Evolutionary conservation across 2,888 invertebrate species (phyloP).

Genomic region (Adelognathus sp.): DNA sequence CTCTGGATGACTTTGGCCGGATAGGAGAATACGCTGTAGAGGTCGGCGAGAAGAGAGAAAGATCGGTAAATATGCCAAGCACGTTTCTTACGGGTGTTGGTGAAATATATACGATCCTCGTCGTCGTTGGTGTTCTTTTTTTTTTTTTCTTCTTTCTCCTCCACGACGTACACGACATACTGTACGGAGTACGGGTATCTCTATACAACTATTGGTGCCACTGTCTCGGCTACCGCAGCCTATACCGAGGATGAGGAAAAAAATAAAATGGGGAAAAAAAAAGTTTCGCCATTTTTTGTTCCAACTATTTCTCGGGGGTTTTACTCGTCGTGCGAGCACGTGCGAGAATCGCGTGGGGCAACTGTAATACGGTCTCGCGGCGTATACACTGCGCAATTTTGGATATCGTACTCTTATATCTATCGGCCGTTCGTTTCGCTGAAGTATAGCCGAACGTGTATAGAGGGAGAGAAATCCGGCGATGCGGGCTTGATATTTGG

Average conservation of each 20-base stretch:
- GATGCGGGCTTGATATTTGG: slow-evolving; percentile 1
- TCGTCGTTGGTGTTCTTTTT: neutral
- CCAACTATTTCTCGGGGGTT: slow-evolving; percentile 17
- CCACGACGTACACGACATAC: neutral
- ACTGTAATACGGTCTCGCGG: slow-evolving; percentile 3
- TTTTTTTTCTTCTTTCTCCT: neutral
- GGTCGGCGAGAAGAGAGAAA: slow-evolving; percentile 11
- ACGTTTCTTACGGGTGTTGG: slow-evolving; percentile 54
- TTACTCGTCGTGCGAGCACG: slow-evolving; percentile 35
- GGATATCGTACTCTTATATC: slow-evolving; percentile 36
- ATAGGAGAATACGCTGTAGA: slow-evolving; percentile 14
- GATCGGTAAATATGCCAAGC: slow-evolving; percentile 51
- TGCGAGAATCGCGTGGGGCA: slow-evolving; percentile 25
- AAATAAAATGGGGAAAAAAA: neutral
- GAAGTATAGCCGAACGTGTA: slow-evolving; percentile 17
- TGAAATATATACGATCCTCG: slow-evolving; percentile 14
- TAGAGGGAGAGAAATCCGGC: slow-evolving; percentile 14
- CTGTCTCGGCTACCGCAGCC: slow-evolving; percentile 3
- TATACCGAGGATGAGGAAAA: neutral
- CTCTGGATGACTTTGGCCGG: slow-evolving; percentile 50
- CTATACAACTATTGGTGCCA: slow-evolving; percentile 6
- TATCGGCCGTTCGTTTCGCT: slow-evolving; percentile 43
- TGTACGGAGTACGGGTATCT: slow-evolving; percentile 23
- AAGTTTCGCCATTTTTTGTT: too few relatives aligned
- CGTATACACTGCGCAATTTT: neutral